These are phyloP conservation scores for Poecile atricapillus DNA, from an alignment of 2,113 vertebrate genomes.

Conservation along the genomic window DNA sequence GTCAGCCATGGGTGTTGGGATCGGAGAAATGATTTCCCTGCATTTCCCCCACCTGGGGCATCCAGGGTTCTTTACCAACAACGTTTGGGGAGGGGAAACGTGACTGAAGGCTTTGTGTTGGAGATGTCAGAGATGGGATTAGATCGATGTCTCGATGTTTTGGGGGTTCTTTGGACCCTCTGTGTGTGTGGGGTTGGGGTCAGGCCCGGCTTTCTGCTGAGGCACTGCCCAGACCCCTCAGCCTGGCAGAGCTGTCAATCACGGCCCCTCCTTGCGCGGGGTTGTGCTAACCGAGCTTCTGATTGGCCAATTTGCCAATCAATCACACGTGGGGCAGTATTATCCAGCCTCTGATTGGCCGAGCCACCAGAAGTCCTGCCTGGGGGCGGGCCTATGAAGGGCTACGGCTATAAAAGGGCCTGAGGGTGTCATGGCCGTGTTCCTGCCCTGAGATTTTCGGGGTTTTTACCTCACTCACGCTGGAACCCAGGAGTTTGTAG, in stretches of 20 bases:
- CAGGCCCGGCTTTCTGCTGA: not conserved
- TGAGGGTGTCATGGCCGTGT: fast-evolving
- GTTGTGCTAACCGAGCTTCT: not conserved
- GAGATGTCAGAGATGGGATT: not conserved
- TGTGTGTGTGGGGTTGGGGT: not conserved
- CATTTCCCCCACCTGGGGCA: fast-evolving
- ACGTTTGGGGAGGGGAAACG: too few species aligned
- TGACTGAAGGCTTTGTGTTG: fast-evolving
- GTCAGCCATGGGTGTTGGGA: not conserved
- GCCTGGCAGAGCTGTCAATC: not conserved
- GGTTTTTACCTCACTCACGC: fast-evolving
- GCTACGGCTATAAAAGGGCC: fast-evolving
- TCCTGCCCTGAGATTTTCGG: fast-evolving
- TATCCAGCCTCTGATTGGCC: fast-evolving
- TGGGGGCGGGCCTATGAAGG: fast-evolving
- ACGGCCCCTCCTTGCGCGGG: fast-evolving
- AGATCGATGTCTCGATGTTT: fast-evolving
- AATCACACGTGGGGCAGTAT: fast-evolving
- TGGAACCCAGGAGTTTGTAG: too few species aligned
- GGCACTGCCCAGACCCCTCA: not conserved
- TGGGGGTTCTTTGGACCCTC: not conserved
- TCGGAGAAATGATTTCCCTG: fast-evolving
- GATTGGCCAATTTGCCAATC: not conserved
- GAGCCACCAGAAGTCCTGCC: fast-evolving
- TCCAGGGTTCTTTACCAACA: not conserved